phyloP scores from a whole-genome alignment of 1,140 invertebrate genomes.

The Dryas iulia region DNA sequence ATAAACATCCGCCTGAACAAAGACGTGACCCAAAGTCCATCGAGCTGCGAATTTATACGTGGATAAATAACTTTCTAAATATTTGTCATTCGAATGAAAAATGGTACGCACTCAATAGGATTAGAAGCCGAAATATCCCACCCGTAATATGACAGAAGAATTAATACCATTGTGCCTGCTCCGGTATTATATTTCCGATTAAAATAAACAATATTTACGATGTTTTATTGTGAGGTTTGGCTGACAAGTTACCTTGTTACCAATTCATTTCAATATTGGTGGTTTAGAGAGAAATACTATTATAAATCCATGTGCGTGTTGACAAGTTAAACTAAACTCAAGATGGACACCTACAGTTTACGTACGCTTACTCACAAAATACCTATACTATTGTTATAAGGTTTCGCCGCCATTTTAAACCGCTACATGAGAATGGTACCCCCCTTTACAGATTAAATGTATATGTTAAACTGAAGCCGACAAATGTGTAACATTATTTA shows the following conservation, averaged over 20 bases:
- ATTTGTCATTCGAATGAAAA: conserved; percentile 76
- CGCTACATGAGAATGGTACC: not conserved
- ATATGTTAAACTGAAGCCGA: not conserved
- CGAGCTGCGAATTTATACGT: conserved; percentile 57
- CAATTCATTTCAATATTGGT: not conserved
- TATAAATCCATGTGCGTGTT: not conserved
- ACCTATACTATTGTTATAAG: not conserved
- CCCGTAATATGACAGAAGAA: conserved; percentile 59
- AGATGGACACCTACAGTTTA: not conserved
- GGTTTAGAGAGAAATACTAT: not conserved
- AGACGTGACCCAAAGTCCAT: conserved; percentile 47
- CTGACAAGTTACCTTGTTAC: not conserved
- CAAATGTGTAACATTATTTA: not conserved
- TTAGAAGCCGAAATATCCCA: conserved; percentile 72
- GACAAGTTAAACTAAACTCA: not conserved
- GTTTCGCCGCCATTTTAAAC: not conserved
- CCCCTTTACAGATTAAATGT: not conserved
- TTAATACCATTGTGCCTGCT: conserved; percentile 54
- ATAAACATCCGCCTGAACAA: conserved; percentile 69
- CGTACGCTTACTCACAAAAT: not conserved
- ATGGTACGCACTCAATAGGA: conserved; percentile 70
- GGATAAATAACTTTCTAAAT: conserved; percentile 78
- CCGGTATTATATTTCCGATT: conserved; percentile 60
- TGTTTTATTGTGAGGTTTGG: not conserved
- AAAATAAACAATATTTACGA: conserved; percentile 44